phyloP scores from a whole-genome alignment of 1,140 invertebrate genomes.

The Lordiphosa stackelbergi region DNA sequence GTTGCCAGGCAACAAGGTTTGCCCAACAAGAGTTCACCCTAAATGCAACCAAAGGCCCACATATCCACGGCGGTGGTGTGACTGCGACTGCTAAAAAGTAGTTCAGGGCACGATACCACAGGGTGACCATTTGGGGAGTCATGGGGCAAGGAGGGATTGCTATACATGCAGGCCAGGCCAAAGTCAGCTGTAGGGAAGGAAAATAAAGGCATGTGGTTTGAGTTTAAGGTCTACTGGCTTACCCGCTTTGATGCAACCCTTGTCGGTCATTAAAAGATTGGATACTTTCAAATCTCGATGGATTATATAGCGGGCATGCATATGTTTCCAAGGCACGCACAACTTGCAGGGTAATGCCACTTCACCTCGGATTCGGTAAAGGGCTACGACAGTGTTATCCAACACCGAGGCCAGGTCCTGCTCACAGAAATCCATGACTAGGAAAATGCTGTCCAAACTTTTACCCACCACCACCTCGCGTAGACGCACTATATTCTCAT shows the following conservation, averaged over 20 bases:
- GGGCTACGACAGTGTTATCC: conserved; percentile 95
- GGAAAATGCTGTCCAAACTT: conserved; percentile 95
- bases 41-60: conserved; percentile 96
- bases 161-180: conserved; percentile 95
- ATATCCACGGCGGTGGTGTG: conserved; percentile 98
- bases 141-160: conserved; percentile 89
- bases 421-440: conserved; percentile 99
- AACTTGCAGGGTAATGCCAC: conserved; percentile 96
- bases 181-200: conserved; percentile 90
- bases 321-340: conserved; percentile 92
- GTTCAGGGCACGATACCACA: conserved; percentile 98
- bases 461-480: conserved; percentile 96
- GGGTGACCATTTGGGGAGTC: conserved; percentile 96
- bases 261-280: conserved; percentile 96
- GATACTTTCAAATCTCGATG: conserved; percentile 98
- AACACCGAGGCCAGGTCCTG: conserved; percentile 96
- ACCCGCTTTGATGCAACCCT: conserved; percentile 95
- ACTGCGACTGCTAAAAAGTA: conserved; percentile 91
- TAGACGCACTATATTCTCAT: conserved; percentile 96
- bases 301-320: conserved; percentile 96
- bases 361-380: conserved; percentile 98
- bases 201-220: background rate
- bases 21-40: conserved; percentile 90
- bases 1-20: conserved; percentile 94
- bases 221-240: conserved; percentile 10